A percentile compares a stretch with the other conserved stretches of the same genome.
Evolutionary conservation across 2,113 vertebrate genomes (phyloP).

Genomic region (Coptodon bakossiorum): DNA sequence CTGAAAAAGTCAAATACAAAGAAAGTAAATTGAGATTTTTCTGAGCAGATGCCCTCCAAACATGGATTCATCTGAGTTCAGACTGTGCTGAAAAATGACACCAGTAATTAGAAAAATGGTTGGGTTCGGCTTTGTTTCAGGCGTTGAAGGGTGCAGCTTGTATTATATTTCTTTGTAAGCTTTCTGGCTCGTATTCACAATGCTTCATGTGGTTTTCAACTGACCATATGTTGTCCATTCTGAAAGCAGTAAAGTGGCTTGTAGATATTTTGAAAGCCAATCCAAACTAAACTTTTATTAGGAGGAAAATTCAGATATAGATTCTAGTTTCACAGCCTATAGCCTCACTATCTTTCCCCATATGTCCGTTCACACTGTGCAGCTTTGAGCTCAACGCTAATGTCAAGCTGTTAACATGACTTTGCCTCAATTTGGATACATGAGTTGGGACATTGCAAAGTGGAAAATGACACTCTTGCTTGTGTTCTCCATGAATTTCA

Average conservation of each 20-base stretch:
- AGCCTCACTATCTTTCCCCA: background rate
- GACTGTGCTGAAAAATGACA: slow-evolving; percentile 19
- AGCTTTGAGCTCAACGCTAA: background rate
- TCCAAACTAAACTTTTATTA: background rate
- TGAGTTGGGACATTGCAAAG: background rate
- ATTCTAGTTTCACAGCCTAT: background rate
- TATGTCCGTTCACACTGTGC: background rate
- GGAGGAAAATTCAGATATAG: background rate
- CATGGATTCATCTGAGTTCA: background rate
- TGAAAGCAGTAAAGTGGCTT: background rate
- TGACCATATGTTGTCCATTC: background rate
- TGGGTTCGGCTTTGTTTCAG: slow-evolving; percentile 5
- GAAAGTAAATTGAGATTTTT: slow-evolving; percentile 4
- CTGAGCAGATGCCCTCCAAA: slow-evolving; percentile 32
- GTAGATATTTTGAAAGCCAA: background rate
- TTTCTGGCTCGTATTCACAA: background rate
- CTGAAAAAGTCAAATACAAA: slow-evolving; percentile 36
- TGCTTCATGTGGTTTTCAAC: background rate
- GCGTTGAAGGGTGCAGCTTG: background rate
- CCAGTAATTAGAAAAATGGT: slow-evolving; percentile 26
- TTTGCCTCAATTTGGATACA: background rate
- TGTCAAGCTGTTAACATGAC: background rate
- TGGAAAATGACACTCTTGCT: background rate
- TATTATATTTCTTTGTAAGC: background rate
- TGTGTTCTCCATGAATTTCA: background rate